Evolutionary conservation across 2,888 invertebrate genomes (phyloP), one percentile per base, ranked within the genome.

Genomic region (Allolobophora icterica): DNA sequence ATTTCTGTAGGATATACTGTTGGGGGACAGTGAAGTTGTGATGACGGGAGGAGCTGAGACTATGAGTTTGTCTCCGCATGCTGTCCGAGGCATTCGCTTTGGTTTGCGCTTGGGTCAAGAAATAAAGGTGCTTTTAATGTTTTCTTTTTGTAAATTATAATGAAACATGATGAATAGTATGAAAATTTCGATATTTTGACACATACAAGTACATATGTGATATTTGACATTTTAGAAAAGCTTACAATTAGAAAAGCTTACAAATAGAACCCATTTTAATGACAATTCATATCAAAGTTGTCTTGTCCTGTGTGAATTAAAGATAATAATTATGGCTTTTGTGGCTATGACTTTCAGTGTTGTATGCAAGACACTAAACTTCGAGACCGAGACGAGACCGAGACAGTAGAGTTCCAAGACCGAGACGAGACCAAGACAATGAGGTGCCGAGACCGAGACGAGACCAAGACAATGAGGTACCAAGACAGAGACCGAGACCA

Each of bases 1-100:
- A 21, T n/a, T 5, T 45, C 8, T 52, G 21, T 89, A 98, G 97
- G 99, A 98, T 94, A 99, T 99, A 93, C 94, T 97, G 91, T 96
- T 97, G 21, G 98, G 98, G 52, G 97, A 97, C 92, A 97, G 98
- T 4, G 97, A 97, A 94, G 97, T 99, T 91, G 97, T 97, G 0
- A 95, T 99, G 71, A 97, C 98, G 40, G 99, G 99, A 89, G 99
- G 99, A 0, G 97, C 97, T 6, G 99, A 99, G 94, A 99, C 97
- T 95, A 99, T 99, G 99, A 98, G 98, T 4, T 97, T 98, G 95
- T 96, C 97, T 0, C 99, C 99, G 0, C 98, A 97, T 95, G 96
- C 97, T 0, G 97, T 98, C 0, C 96, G 99, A 90, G 94, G 94
- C 90, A 96, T 98, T 11, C 96, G 99, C 40, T 99, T 98, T 96